phyloP scores from a whole-genome alignment of 2,888 invertebrate species.

The Scaptomyza cyrtandrae region DNA sequence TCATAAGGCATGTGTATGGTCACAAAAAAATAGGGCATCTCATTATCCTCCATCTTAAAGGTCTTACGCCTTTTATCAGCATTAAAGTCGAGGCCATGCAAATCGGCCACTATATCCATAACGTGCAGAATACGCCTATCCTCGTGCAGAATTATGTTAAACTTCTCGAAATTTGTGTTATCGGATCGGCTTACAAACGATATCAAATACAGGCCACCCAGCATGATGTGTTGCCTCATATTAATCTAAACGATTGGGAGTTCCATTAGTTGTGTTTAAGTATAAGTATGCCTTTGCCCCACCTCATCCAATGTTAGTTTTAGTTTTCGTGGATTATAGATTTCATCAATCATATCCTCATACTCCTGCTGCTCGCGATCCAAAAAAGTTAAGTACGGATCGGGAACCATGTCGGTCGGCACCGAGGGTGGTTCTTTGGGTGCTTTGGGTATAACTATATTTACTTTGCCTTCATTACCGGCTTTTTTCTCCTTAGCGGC shows the following conservation, averaged over 20 bases:
- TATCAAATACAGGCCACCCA: constrained; percentile 81
- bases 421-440: constrained; percentile 63
- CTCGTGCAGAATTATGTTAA: constrained; percentile 77
- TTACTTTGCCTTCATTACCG: constrained; percentile 18
- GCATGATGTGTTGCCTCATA: constrained; percentile 70
- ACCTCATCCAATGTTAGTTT: constrained; percentile 71
- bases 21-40: constrained; percentile 72
- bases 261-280: neutral
- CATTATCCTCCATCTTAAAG: constrained; percentile 21
- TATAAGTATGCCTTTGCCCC: neutral
- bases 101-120: constrained; percentile 40
- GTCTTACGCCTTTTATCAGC: neutral
- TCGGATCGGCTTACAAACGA: constrained; percentile 70
- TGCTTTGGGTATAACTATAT: constrained; percentile 42
- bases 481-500: constrained; percentile 27
- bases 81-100: accelerated
- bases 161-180: constrained; percentile 61
- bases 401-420: constrained; percentile 58
- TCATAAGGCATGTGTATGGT: constrained; percentile 67
- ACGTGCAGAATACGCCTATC: constrained; percentile 54
- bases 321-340: constrained; percentile 64
- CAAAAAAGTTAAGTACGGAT: constrained; percentile 64
- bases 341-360: constrained; percentile 48
- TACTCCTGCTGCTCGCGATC: constrained; percentile 65
- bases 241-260: constrained; percentile 70